Conservation (phyloP, 2,113 vertebrate genomes). For the Phainopepla nitens region DNA sequence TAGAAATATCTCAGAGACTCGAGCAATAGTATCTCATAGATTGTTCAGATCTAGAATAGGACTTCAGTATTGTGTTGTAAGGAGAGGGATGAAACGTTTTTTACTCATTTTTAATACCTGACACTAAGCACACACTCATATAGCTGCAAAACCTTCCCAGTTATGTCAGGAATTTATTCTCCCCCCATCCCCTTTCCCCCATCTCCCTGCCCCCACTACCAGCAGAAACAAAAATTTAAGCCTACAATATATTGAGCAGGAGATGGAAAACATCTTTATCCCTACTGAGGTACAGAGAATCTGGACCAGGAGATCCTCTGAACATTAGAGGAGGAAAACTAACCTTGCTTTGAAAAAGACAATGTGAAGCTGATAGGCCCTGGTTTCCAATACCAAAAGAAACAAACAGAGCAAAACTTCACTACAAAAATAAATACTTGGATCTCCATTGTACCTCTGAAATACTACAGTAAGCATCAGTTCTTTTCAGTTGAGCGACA, state of each 20-base stretch:
- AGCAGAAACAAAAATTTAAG: background rate
- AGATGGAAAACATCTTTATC: background rate
- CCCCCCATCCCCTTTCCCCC: no score
- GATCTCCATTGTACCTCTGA: background rate
- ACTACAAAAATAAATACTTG: background rate
- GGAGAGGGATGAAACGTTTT: background rate
- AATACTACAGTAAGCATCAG: background rate
- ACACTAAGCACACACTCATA: background rate
- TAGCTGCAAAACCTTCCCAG: background rate
- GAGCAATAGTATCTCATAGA: background rate
- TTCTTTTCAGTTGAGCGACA: background rate
- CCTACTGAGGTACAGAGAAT: background rate
- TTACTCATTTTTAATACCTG: background rate
- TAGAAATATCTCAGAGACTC: background rate
- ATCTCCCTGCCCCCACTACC: accelerated
- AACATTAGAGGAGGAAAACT: background rate
- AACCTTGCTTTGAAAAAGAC: background rate
- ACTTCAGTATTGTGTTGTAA: background rate
- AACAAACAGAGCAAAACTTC: background rate
- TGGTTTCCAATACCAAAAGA: background rate
- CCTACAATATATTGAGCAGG: background rate
- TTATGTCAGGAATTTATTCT: background rate
- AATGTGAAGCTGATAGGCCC: background rate
- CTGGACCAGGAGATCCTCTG: background rate
- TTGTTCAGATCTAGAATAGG: background rate